These are phyloP conservation scores for Aphelocoma coerulescens DNA, from an alignment of 2,113 vertebrate genomes.

Conservation along the genomic window DNA sequence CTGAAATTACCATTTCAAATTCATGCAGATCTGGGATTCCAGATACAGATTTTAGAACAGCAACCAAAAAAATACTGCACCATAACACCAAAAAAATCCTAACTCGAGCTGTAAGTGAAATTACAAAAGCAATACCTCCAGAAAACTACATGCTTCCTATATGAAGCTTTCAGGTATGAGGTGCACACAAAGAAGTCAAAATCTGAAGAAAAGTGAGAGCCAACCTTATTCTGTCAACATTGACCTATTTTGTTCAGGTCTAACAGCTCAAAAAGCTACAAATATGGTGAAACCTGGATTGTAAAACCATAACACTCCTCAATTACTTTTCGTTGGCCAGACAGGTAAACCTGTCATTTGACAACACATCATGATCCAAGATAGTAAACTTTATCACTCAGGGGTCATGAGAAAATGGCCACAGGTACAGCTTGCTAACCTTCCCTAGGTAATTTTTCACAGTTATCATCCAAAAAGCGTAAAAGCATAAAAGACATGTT, in stretches of 20 bases:
- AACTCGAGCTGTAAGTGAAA: neutral
- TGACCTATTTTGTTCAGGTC: conserved; percentile 78
- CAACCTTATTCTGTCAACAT: conserved; percentile 67
- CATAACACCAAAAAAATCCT: neutral
- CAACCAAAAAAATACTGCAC: neutral
- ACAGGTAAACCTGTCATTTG: conserved; percentile 78
- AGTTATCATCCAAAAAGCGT: conserved; percentile 75
- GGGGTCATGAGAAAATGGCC: conserved; percentile 78
- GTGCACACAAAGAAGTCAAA: neutral
- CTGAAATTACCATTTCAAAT: conserved; percentile 4
- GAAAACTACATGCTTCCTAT: neutral
- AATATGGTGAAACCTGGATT: conserved; percentile 67
- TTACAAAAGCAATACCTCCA: neutral
- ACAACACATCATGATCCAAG: conserved; percentile 68
- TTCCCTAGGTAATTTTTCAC: conserved; percentile 75
- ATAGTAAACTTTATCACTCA: conserved; percentile 75
- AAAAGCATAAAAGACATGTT: conserved; percentile 73
- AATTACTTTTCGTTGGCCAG: conserved; percentile 77
- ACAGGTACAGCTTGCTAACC: conserved; percentile 72
- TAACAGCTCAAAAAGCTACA: conserved; percentile 75
- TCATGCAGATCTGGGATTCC: neutral
- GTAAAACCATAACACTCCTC: conserved; percentile 73
- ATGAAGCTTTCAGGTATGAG: neutral
- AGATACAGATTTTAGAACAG: neutral
- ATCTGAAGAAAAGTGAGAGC: conserved; percentile 8